Evolutionary conservation across 2,797 vertebrate species (phyloP), one percentile per base, ranked within the genome.

Genomic region (Pseudomugil gertrudae): DNA sequence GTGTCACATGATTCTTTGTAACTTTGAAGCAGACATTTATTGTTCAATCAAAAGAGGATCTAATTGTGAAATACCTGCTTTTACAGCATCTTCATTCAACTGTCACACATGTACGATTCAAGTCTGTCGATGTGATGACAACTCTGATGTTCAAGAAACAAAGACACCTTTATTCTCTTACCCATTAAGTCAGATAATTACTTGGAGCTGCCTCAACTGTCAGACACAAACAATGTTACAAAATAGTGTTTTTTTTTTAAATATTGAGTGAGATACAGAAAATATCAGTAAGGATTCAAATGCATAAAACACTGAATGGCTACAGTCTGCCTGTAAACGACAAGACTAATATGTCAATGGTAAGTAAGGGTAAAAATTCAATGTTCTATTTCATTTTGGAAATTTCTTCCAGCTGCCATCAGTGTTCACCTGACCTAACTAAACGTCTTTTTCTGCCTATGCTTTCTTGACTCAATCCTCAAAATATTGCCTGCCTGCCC

Each of bases 401-500:
- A 66, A 76, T 80, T 86, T 81, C 70, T 33, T 74, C 57, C 27
- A 43, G 57, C 72, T 72, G 66, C 75, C 57, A 73, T 79, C 69
- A 60, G 65, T 53, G 52, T 67, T 83, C 72, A 77, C 77, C 81
- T 86, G 84, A 82, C 84, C 86, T 51, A 76, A 84, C 83, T 80
- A 84, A 87, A 84, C 79, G 36, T 81, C 69, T 67, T 72, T 68
- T 66, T 72, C 74, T 74, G 57, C 66, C 70, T 61, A 54, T 69
- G 38, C 61, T 75, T 80, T 78, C 81, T 74, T 62, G 35, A 77
- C 79, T 74, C 57, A 29, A 76, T 71, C 78, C 69, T 69, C 65
- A 81, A 83, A 84, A 79, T 72, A 81, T 90, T 89, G 84, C 85
- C 76, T 72, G 79, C 74, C 84, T 89, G 90, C 89, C 90, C 88